These are phyloP conservation scores for Apostichopus leukothele DNA, from an alignment of 53 echinoderm and acorn worm species.

Conservation along the genomic window DNA sequence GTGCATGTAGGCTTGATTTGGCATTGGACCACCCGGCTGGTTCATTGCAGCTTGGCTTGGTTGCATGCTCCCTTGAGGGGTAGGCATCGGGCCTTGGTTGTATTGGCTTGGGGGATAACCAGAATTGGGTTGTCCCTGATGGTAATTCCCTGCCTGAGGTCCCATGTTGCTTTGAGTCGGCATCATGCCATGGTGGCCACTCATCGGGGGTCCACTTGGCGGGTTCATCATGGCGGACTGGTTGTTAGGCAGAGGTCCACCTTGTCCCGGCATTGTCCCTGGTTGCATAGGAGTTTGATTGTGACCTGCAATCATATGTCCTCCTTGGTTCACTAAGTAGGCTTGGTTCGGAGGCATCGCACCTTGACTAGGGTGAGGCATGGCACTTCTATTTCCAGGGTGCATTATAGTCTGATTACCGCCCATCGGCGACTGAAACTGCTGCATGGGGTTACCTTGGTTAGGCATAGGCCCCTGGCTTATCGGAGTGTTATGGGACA, in stretches of 20 bases:
- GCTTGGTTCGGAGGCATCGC: constrained; percentile 73
- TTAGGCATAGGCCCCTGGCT: constrained; percentile 67
- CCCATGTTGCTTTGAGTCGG: constrained; percentile 50
- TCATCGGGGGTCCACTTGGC: constrained; percentile 55
- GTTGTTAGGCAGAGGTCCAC: constrained; percentile 63
- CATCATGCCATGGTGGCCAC: constrained; percentile 67
- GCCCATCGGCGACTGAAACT: constrained; percentile 39
- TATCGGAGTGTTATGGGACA: constrained; percentile 50
- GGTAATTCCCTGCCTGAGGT: constrained; percentile 40
- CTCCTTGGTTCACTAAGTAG: constrained; percentile 75
- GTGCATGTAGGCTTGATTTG: constrained; percentile 58
- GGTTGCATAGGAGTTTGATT: constrained; percentile 52
- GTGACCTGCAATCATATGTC: constrained; percentile 51
- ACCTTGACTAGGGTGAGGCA: constrained; percentile 63
- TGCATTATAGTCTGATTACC: constrained; percentile 37
- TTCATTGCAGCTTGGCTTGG: constrained; percentile 18
- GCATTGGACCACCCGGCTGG: constrained; percentile 59
- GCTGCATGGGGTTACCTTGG: constrained; percentile 49
- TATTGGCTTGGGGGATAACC: constrained; percentile 43
- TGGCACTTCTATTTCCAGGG: constrained; percentile 48
- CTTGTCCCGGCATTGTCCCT: constrained; percentile 50
- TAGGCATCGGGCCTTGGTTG: constrained; percentile 42
- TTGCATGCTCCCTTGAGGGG: constrained; percentile 24
- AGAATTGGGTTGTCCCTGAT: constrained; percentile 38
- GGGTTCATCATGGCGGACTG: constrained; percentile 66